Percentiles rank a stretch among this genome's conserved stretches.
Conservation (phyloP, 1,140 invertebrate species). For the Tetramorium parvispinum region DNA sequence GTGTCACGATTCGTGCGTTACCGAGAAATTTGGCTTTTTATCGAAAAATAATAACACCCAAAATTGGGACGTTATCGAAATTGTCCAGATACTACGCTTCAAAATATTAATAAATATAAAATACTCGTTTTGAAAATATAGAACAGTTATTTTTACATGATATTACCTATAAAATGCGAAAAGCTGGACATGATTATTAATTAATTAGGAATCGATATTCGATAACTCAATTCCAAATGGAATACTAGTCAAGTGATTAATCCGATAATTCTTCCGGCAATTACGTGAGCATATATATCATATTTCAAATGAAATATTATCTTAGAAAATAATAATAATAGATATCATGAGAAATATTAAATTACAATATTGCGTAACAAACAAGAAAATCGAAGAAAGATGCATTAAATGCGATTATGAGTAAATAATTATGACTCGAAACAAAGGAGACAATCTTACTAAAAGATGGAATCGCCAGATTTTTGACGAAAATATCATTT, state of each 20-base stretch:
- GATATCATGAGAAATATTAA: background rate
- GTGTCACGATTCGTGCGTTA: constrained; percentile 1
- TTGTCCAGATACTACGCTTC: background rate
- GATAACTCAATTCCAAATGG: background rate
- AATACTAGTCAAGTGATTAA: background rate
- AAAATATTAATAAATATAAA: background rate
- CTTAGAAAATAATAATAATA: background rate
- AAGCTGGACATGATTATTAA: background rate
- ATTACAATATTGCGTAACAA: background rate
- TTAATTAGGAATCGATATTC: constrained; percentile 31
- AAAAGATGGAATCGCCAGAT: background rate
- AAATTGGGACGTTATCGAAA: background rate
- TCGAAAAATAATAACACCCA: constrained; percentile 34
- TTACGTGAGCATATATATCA: background rate
- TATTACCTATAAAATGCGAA: background rate
- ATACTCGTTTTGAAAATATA: constrained; percentile 2
- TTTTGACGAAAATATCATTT: background rate
- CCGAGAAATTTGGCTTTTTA: background rate
- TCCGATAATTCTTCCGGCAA: background rate
- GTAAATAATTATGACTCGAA: background rate
- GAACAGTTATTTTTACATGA: background rate
- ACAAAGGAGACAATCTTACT: background rate
- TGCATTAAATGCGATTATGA: background rate
- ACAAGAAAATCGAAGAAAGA: no score
- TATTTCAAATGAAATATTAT: background rate